Evolutionary conservation across 2,113 vertebrate species (phyloP).

Genomic region (Chamaetylas fuelleborni): DNA sequence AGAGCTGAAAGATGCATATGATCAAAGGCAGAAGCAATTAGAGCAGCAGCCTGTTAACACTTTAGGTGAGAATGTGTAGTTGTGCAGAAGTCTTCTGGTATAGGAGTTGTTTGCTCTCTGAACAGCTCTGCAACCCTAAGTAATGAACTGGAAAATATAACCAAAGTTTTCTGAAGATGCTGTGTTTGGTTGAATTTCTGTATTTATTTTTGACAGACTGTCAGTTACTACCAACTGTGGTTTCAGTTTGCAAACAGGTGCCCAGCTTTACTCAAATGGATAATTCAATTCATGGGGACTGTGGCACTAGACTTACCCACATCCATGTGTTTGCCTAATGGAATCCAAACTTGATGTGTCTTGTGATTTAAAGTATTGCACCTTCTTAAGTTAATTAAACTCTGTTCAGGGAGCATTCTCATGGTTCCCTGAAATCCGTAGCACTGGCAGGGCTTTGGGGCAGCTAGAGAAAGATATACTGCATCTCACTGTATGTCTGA

Average conservation of each 20-base stretch:
- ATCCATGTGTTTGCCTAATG: background rate
- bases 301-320: background rate
- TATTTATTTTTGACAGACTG: background rate
- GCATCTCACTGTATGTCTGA: background rate
- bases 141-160: background rate
- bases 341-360: background rate
- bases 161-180: background rate
- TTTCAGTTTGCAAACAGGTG: constrained; percentile 28
- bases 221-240: background rate
- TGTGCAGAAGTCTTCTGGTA: background rate
- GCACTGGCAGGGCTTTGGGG: background rate
- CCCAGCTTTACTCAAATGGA: background rate
- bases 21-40: constrained; percentile 74
- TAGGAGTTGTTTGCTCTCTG: background rate
- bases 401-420: background rate
- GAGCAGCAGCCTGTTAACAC: constrained; percentile 67
- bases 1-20: constrained; percentile 90
- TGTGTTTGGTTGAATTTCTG: background rate
- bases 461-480: background rate
- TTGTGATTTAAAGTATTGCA: background rate
- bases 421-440: background rate
- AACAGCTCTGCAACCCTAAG: background rate
- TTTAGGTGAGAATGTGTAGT: constrained; percentile 48
- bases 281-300: background rate
- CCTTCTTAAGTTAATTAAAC: background rate